phyloP scores from a whole-genome alignment of 2,797 vertebrate species.

The Sebastiscus tertius region DNA sequence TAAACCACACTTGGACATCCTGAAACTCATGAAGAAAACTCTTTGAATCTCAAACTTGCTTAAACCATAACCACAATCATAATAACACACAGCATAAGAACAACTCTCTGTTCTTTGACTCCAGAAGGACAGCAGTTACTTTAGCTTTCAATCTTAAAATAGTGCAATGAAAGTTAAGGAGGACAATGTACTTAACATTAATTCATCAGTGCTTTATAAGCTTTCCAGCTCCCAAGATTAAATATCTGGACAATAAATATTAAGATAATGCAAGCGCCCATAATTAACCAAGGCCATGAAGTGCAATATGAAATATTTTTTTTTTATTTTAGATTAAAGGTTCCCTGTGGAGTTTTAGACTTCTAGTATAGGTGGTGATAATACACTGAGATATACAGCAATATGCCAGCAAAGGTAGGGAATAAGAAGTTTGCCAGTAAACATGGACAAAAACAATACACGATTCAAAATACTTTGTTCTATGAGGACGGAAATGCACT shows the following conservation, averaged over 20 bases:
- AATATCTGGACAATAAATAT: neutral
- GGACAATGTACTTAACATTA: neutral
- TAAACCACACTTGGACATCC: neutral
- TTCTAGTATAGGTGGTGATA: neutral
- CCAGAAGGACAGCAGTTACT: neutral
- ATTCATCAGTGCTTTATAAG: neutral
- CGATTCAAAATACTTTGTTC: neutral
- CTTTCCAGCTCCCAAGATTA: neutral
- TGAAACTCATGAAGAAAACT: neutral
- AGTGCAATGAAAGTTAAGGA: conserved; percentile 6
- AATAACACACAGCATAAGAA: neutral
- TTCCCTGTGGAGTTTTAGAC: neutral
- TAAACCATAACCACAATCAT: neutral
- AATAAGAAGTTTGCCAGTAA: neutral
- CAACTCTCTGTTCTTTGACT: neutral
- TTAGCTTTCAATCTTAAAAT: neutral
- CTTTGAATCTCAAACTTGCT: too few relatives aligned
- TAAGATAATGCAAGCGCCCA: neutral
- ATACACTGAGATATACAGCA: neutral
- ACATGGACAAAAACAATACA: neutral
- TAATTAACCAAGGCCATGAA: neutral
- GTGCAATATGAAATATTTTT: neutral
- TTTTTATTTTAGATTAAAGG: neutral
- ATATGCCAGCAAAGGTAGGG: neutral
- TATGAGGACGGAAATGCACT: neutral